Percentiles rank a stretch among this genome's conserved stretches.
Conservation (phyloP, 1,140 invertebrate genomes). For the Leptinotarsa texana region DNA sequence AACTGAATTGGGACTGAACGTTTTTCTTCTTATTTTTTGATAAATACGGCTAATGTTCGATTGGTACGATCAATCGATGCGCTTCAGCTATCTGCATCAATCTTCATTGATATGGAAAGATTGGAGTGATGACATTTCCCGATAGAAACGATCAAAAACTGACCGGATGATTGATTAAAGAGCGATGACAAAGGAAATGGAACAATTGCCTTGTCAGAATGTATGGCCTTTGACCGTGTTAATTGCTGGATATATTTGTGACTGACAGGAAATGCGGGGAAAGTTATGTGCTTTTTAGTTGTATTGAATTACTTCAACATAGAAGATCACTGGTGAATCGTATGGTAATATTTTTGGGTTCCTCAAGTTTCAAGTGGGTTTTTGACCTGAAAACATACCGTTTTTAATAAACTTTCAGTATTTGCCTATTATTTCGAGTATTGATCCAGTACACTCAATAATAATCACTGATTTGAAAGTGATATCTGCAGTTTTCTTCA, state of each 20-base stretch:
- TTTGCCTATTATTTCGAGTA: too few relatives aligned
- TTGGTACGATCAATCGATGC: neutral
- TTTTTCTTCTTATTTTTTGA: slow-evolving; percentile 10
- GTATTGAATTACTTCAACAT: too few relatives aligned
- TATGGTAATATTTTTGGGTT: too few relatives aligned
- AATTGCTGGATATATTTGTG: neutral
- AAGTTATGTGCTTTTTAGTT: too few relatives aligned
- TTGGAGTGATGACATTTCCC: slow-evolving; percentile 21
- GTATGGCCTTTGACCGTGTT: neutral
- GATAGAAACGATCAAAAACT: slow-evolving; percentile 18
- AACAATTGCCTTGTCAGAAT: slow-evolving; percentile 11
- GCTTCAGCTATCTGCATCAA: slow-evolving; percentile 22
- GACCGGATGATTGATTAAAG: slow-evolving; percentile 12
- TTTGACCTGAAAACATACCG: too few relatives aligned
- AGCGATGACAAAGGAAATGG: slow-evolving; percentile 12
- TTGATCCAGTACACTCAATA: too few relatives aligned
- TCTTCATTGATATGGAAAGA: slow-evolving; percentile 21
- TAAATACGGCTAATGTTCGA: slow-evolving; percentile 2
- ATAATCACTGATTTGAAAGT: too few relatives aligned
- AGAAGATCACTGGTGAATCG: too few relatives aligned
- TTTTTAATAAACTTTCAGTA: too few relatives aligned
- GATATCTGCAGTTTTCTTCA: too few relatives aligned
- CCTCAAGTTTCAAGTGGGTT: too few relatives aligned
- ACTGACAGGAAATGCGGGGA: neutral
- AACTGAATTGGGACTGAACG: slow-evolving; percentile 12